Evolutionary conservation across 2,888 invertebrate genomes (phyloP), one percentile per base, ranked within the genome.

Genomic region (Oscheius sp.): DNA sequence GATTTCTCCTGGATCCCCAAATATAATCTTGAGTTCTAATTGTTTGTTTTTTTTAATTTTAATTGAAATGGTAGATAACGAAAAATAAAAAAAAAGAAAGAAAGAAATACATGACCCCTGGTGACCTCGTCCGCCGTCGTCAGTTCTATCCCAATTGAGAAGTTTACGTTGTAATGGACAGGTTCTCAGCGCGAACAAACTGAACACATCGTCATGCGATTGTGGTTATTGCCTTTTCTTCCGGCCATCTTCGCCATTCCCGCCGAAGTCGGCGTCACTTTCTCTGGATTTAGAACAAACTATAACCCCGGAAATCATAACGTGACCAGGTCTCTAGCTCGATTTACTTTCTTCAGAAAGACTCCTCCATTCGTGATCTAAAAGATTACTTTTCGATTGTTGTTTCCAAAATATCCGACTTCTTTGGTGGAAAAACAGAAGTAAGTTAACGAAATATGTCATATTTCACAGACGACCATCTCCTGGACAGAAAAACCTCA

Each of bases 1-100:
- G 54, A 64, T 28, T 44, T 38, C 17, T 54, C 50, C 36, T 64
- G 64, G 64, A 49, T 64, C 14, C 17, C 12, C 4, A 17, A 38
- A 14, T 36, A 38, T 30, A 41, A 41, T 28, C 54, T 64, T 36
- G 9, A 33, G n/a, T 64, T 64, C 33, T 64, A 49, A 32, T 4
- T n/a, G n/a, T n/a, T n/a, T n/a, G n/a, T n/a, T n/a, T n/a, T n/a
- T n/a, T n/a, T n/a, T n/a, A n/a, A n/a, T n/a, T n/a, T n/a, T n/a
- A n/a, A 17, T 54, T 28, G 14, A 28, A 4, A 54, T 9, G 6
- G 4, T 2, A 54, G 1, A 3, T 28, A 6, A 12, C 2, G 17
- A 41, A 1, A 59, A 59, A 0, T 20, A 44, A 50, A 26, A 50
- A 22, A 45, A 22, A 44, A 14, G 0, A 26, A 45, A 28, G n/a